Evolutionary conservation across 2,888 invertebrate genomes (phyloP), one percentile per base, ranked within the genome.

Genomic region (Graphium colonna): DNA sequence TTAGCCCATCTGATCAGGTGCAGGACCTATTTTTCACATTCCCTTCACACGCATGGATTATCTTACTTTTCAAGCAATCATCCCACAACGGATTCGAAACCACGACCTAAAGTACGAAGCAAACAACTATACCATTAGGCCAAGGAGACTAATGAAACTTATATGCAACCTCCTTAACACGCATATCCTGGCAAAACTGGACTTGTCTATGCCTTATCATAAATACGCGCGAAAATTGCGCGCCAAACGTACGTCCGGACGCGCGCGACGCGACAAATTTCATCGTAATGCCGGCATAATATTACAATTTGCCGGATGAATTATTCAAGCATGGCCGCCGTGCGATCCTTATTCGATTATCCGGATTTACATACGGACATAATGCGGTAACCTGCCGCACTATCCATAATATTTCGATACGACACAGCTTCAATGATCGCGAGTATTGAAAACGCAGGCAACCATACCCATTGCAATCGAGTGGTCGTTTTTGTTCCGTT

Each of bases 241-340:
- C 46, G 46, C 55, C 63, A 65, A 68, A 68, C 60, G 62, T 64
- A 68, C 65, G 65, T 64, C 54, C 61, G 57, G 54, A 59, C 65
- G 74, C 71, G 68, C 66, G 59, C 58, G 47, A 58, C 58, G 71
- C 73, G 84, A 82, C 84, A 79, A 83, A 82, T 83, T 74, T 79
- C 77, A 70, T 72, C 69, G 75, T 77, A 77, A 75, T 75, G 73
- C 70, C 21, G 21, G 82, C 79, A 84, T 85, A 84, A 85, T 81
- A 82, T 79, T 76, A 81, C 84, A 81, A 85, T 87, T 82, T 81
- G 79, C 77, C 67, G 67, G 62, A 78, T 86, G 86, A 85, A 87
- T 87, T 73, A 88, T 88, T 77, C 86, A 88, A n/a, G 73, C 70
- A 74, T 71, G 70, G 74, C 66, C 61, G 69, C 64, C 68, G 63